Base-by-base conservation (phyloP, 2,797 vertebrate genomes). In the Neostethus bicornis region DNA sequence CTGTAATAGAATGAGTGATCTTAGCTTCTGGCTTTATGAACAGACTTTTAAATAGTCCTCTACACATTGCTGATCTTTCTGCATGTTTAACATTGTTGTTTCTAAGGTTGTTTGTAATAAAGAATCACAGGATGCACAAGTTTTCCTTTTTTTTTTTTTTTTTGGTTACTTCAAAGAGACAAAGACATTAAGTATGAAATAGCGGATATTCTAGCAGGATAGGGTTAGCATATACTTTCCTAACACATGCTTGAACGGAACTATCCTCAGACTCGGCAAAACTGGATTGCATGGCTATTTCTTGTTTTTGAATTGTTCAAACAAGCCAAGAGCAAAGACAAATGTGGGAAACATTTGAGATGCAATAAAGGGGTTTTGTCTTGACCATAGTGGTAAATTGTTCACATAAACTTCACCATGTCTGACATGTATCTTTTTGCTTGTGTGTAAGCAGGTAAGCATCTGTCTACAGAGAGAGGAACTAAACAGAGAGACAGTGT, bases 401-500 rank as follows among this genome's bases (percentile, higher is more conserved):
- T 42, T 21, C 20, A 23, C 3, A 13, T 10, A 21, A 20, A 20
- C 11, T 13, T 23, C 11, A 42, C 4, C 23, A 12, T 12, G 3
- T 23, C 20, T 23, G 10, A 39, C 34, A 12, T 8, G 38, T 37
- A 5, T 55, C 12, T 51, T 10, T 51, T 29, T 57, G 7, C 47
- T 4, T 63, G 35, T 80, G 28, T 57, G 21, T 11, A 78, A 81
- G 19, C 76, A 97, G 95, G 91, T 92, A 62, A n/a, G n/a, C n/a
- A 86, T 94, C 54, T 76, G 76, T 63, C 85, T 93, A 11, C 85
- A 91, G 73, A 88, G 56, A 64, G 78, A 63, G 1, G 85, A 93
- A 29, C 75, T 94, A 41, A 91, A 79, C 78, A 88, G 90, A 37
- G 92, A 93, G 49, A 91, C 75, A 21, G 86, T 94, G 41, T 88